Percentiles rank a stretch among this genome's conserved stretches.
phyloP scores from a whole-genome alignment of 2,797 vertebrate species.

The Ceryle rudis region DNA sequence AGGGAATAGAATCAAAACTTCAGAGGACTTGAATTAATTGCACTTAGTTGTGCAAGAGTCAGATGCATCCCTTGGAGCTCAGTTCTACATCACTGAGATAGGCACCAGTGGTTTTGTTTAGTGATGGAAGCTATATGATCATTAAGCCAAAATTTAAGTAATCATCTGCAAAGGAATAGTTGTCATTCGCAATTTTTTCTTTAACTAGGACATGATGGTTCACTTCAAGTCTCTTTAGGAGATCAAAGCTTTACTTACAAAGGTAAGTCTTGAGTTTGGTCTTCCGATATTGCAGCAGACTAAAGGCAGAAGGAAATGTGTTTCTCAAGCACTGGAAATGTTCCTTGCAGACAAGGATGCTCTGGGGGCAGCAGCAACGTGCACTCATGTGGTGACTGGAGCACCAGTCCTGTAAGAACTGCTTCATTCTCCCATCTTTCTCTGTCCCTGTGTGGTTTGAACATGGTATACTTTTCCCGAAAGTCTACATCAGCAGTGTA shows the following conservation, averaged over 20 bases:
- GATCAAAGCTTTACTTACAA: neutral
- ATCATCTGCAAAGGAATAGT: neutral
- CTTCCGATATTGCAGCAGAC: neutral
- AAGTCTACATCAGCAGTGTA: neutral
- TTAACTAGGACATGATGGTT: neutral
- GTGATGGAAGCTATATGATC: neutral
- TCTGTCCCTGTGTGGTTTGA: neutral
- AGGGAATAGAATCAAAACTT: neutral
- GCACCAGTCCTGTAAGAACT: neutral
- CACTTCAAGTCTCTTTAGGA: neutral
- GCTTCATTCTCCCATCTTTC: neutral
- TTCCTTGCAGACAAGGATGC: neutral
- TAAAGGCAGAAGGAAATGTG: neutral
- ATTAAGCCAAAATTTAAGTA: neutral
- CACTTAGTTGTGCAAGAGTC: neutral
- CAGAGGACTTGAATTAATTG: neutral
- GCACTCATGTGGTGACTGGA: neutral
- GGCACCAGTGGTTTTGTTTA: accelerated
- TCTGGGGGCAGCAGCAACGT: neutral
- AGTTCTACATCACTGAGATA: accelerated
- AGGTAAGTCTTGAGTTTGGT: neutral
- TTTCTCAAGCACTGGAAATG: neutral
- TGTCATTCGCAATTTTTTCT: neutral
- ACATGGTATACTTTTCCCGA: accelerated
- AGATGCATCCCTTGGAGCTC: neutral